Percentiles rank a stretch among this genome's conserved stretches.
These are phyloP conservation scores for Plemyria rubiginata DNA, from an alignment of 2,888 invertebrate species.

Conservation along the genomic window DNA sequence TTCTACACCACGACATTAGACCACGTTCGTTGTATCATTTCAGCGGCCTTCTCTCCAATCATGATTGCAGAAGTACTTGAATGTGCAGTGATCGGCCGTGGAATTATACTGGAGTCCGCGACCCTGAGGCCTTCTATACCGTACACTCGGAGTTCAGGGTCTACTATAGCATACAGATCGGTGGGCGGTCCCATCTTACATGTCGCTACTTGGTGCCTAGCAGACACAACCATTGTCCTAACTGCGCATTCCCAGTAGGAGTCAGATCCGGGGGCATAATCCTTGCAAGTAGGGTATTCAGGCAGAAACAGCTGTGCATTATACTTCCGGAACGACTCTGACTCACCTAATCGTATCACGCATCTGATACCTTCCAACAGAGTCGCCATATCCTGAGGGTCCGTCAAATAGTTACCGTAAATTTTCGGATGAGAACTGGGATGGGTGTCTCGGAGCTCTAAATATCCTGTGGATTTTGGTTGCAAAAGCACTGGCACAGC, in stretches of 20 bases:
- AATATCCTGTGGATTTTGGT: conserved; percentile 89
- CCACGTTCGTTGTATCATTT: conserved; percentile 87
- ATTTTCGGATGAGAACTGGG: conserved; percentile 91
- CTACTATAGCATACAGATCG: conserved; percentile 87
- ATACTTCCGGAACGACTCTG: conserved; percentile 85
- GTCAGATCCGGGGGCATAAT: conserved; percentile 81
- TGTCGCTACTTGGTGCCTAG: conserved; percentile 87
- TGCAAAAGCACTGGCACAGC: conserved; percentile 89
- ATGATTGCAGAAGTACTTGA: conserved; percentile 88
- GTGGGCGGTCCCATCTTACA: conserved; percentile 89
- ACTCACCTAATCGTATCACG: conserved; percentile 83
- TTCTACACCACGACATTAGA: conserved; percentile 52
- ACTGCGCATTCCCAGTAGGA: conserved; percentile 90
- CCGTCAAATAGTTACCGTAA: conserved; percentile 91
- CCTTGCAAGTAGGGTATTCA: conserved; percentile 82
- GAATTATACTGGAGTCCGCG: conserved; percentile 89
- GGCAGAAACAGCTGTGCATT: conserved; percentile 81
- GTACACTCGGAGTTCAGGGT: conserved; percentile 86
- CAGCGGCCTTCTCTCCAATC: conserved; percentile 90
- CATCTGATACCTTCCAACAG: conserved; percentile 86
- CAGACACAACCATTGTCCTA: conserved; percentile 80
- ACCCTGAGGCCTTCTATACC: conserved; percentile 87
- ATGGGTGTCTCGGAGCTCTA: conserved; percentile 89
- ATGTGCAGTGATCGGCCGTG: conserved; percentile 86
- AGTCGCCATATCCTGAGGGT: conserved; percentile 86